A percentile compares a stretch with the other conserved stretches of the same genome.
These are phyloP conservation scores for Corapipo altera DNA, from an alignment of 2,113 vertebrate species.

Conservation along the genomic window DNA sequence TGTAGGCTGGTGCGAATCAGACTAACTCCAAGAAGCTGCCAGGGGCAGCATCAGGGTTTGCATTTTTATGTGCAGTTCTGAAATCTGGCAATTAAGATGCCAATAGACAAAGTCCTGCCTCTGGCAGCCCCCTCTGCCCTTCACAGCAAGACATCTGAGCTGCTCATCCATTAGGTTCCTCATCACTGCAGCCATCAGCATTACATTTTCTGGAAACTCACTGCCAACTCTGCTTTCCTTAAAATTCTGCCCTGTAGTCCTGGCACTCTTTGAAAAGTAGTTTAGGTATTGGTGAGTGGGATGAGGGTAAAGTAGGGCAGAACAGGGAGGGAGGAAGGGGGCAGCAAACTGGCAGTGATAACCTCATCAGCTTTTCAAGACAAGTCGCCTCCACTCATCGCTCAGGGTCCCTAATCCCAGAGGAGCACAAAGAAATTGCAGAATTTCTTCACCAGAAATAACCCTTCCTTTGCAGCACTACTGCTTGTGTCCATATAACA, in stretches of 20 bases:
- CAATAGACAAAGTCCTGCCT: conserved; percentile 48
- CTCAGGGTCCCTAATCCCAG: not conserved
- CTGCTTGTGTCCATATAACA: not conserved
- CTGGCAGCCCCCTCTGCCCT: conserved; percentile 39
- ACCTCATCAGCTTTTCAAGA: conserved; percentile 1
- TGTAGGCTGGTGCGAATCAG: not conserved
- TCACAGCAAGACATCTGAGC: conserved; percentile 29
- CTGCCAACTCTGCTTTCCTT: not conserved
- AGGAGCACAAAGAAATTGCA: not conserved
- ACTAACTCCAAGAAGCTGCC: not conserved
- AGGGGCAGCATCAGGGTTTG: conserved; percentile 7
- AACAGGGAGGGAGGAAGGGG: not conserved
- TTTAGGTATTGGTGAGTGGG: not conserved
- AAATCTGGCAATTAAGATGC: conserved; percentile 49
- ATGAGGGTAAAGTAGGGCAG: conserved; percentile 12
- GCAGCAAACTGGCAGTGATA: not conserved
- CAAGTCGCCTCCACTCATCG: not conserved
- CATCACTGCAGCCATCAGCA: conserved; percentile 19
- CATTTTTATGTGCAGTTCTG: conserved; percentile 45
- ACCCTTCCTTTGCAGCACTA: not conserved
- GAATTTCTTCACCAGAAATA: not conserved
- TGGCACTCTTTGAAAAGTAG: not conserved
- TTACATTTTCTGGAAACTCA: conserved; percentile 13
- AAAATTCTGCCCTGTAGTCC: conserved; percentile 19
- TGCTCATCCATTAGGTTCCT: conserved; percentile 23